Base-by-base conservation (phyloP, 2,888 invertebrate species). In the Chymomyza fuscimana region DNA sequence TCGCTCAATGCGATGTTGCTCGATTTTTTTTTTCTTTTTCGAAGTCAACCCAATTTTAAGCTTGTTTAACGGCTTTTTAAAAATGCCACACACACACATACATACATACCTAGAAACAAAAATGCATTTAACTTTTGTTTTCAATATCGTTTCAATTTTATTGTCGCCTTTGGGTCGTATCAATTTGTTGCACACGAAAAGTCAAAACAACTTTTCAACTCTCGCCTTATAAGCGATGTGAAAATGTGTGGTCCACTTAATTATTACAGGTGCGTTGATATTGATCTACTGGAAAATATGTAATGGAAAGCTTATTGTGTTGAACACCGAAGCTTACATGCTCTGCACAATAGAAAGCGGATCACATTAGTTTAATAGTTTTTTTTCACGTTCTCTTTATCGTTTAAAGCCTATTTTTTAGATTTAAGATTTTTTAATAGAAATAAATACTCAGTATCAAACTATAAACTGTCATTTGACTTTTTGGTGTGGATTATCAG, bases 21-120 rank as follows among this genome's bases (percentile, higher is more conserved):
- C 12, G 40, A 67, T 62, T 52, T 56, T 56, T 10, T 19, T 29
- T 54, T 56, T 56, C n/a, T 19, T 29, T 54, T 32, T 19, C 40
- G 40, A 15, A 32, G 40, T 46, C 40, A 46, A 54, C n/a, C 80
- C 73, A 54, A 77, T 78, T 80, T 80, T 72, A 50, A 61, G 51
- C 60, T 63, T 50, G 36, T 70, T 77, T 36, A 64, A 69, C 65
- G 51, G 66, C 67, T 78, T 65, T 80, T 76, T 56, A 67, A 63
- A 66, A 22, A 46, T 9, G 62, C 52, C 52, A 67, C 65, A 72
- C 65, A 62, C 25, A 16, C 25, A 6, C 0, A 59, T 1, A 29
- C 25, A 7, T 4, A 32, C n/a, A 29, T 5, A 59, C 6, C 4
- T 19, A 29, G 29, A 6, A 59, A 56, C 22, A 56, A 7, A 32